phyloP scores from a whole-genome alignment of 2,113 vertebrate genomes.

The Oncorhynchus masou region DNA sequence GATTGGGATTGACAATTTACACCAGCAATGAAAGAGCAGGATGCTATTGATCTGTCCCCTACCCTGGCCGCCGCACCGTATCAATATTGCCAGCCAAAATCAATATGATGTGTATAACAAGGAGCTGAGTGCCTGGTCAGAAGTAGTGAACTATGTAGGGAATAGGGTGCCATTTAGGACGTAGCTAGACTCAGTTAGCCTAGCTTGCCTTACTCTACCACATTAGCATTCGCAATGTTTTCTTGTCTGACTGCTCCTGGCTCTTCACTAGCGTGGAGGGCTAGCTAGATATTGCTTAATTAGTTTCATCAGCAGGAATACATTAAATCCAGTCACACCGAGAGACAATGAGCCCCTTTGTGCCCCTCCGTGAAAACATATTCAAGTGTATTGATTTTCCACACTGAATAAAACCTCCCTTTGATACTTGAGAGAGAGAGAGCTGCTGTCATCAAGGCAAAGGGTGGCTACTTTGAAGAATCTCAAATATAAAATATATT shows the following conservation, averaged over 20 bases:
- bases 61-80: neutral
- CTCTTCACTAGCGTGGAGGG: neutral
- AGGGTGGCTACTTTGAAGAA: no score
- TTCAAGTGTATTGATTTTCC: conserved; percentile 15
- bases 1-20: neutral
- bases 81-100: neutral
- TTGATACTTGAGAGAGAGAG: conserved; percentile 18
- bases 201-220: neutral
- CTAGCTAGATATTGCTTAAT: conserved; percentile 9
- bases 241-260: neutral
- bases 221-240: conserved; percentile 1
- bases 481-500: no score
- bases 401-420: conserved; percentile 24
- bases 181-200: no score
- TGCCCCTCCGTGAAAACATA: neutral
- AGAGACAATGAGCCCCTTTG: neutral
- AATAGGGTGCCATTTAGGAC: neutral
- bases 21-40: neutral
- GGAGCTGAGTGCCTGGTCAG: neutral
- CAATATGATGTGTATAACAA: conserved; percentile 1
- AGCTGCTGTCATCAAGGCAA: neutral
- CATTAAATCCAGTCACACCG: conserved; percentile 12
- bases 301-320: conserved; percentile 16
- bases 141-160: neutral
- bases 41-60: neutral